phyloP scores from a whole-genome alignment of 53 echinoderm and acorn worm species.

The Pentamera pediparva region DNA sequence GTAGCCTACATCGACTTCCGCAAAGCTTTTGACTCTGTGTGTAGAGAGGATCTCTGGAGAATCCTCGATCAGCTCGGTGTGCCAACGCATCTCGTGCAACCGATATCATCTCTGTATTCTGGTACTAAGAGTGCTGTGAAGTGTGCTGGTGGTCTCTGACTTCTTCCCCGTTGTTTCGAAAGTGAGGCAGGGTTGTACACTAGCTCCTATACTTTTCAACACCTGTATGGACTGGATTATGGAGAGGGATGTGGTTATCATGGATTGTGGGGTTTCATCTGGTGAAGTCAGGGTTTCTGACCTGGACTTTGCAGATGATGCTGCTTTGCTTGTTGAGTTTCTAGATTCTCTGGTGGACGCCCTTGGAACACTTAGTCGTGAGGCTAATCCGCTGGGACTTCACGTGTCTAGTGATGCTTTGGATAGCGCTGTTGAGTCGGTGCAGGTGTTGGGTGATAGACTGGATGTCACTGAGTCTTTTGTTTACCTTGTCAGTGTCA shows the following conservation, averaged over 20 bases:
- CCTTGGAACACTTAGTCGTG: background rate
- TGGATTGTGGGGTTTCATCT: background rate
- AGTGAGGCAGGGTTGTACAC: constrained; percentile 14
- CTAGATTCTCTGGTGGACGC: constrained; percentile 7
- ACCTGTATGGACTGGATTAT: constrained; percentile 11
- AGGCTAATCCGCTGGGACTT: constrained; percentile 11
- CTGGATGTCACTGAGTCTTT: background rate
- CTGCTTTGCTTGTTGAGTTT: constrained; percentile 1
- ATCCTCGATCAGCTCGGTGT: no score
- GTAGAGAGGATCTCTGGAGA: no score
- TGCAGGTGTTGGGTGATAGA: background rate
- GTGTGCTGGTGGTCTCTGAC: constrained; percentile 19
- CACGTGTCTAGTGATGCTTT: constrained; percentile 5
- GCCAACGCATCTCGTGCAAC: no score
- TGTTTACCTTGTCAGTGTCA: constrained; percentile 8
- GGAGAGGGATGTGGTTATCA: background rate
- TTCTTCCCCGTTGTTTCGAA: constrained; percentile 6
- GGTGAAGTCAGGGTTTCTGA: constrained; percentile 1
- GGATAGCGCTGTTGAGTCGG: background rate
- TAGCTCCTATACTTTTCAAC: constrained; percentile 29
- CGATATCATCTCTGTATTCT: constrained; percentile 18
- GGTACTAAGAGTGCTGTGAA: constrained; percentile 13
- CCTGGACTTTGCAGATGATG: constrained; percentile 22
- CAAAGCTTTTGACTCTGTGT: no score
- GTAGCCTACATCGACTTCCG: no score